These are phyloP conservation scores for Smittia sp. DNA, from an alignment of 2,888 invertebrate genomes.

Conservation along the genomic window DNA sequence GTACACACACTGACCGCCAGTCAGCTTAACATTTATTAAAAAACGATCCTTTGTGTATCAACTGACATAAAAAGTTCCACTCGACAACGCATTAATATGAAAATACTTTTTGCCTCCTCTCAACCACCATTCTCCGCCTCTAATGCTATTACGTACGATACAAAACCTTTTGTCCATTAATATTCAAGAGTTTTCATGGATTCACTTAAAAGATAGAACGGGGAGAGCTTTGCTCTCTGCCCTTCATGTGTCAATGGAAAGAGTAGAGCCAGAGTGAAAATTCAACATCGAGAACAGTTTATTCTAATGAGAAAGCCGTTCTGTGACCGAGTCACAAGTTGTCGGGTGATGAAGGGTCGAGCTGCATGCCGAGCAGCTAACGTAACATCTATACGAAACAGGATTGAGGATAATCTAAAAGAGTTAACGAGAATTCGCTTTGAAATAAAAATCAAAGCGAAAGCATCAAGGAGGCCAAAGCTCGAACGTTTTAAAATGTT, in stretches of 20 bases:
- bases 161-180: constrained; percentile 1
- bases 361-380: too few species aligned
- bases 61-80: neutral
- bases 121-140: neutral
- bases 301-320: neutral
- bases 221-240: neutral
- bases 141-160: constrained; percentile 6
- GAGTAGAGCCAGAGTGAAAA: neutral
- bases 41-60: neutral
- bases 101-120: neutral
- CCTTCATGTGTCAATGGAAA: neutral
- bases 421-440: neutral
- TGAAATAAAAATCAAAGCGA: neutral
- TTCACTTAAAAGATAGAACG: neutral
- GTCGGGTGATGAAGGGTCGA: too few species aligned
- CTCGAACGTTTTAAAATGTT: neutral
- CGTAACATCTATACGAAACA: too few species aligned
- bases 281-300: neutral
- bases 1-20: neutral
- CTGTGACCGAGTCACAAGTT: too few species aligned
- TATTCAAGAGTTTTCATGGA: constrained; percentile 22
- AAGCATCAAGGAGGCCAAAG: neutral
- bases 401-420: neutral
- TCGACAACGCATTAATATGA: neutral
- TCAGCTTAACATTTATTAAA: neutral